A percentile compares a stretch with the other conserved stretches of the same genome.
Evolutionary conservation across 2,797 vertebrate species (phyloP).

Genomic region (Carcharodon carcharias): DNA sequence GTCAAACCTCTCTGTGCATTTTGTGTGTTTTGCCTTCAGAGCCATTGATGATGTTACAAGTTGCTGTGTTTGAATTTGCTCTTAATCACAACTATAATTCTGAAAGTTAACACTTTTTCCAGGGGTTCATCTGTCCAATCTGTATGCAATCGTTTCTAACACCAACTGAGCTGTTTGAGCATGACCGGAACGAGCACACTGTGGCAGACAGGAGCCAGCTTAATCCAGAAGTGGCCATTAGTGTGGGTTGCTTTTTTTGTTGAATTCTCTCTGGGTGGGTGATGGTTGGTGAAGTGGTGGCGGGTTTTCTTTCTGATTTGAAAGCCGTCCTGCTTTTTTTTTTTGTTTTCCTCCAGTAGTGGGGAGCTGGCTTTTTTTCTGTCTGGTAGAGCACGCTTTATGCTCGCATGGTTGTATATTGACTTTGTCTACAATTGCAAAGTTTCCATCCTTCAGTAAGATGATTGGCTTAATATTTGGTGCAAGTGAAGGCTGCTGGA

Average conservation of each 20-base stretch:
- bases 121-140: constrained; percentile 69
- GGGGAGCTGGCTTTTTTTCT: background rate
- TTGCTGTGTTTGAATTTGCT: background rate
- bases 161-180: constrained; percentile 58
- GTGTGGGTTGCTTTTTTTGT: constrained; percentile 53
- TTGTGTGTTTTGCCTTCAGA: background rate
- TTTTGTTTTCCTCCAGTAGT: background rate
- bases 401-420: background rate
- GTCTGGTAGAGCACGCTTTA: background rate
- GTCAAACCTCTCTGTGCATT: background rate
- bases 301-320: background rate
- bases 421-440: background rate
- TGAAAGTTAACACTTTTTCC: constrained; percentile 48
- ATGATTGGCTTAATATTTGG: background rate
- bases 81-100: background rate
- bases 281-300: constrained; percentile 46
- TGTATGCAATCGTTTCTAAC: constrained; percentile 64
- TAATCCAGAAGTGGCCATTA: constrained; percentile 49
- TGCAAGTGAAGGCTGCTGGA: background rate
- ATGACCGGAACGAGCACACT: constrained; percentile 59
- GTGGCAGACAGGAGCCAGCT: constrained; percentile 50
- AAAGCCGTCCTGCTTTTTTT: background rate
- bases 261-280: constrained; percentile 54
- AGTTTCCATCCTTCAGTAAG: background rate
- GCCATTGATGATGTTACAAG: background rate